Base-by-base conservation (phyloP, 2,113 vertebrate genomes). In the Lates calcarifer region DNA sequence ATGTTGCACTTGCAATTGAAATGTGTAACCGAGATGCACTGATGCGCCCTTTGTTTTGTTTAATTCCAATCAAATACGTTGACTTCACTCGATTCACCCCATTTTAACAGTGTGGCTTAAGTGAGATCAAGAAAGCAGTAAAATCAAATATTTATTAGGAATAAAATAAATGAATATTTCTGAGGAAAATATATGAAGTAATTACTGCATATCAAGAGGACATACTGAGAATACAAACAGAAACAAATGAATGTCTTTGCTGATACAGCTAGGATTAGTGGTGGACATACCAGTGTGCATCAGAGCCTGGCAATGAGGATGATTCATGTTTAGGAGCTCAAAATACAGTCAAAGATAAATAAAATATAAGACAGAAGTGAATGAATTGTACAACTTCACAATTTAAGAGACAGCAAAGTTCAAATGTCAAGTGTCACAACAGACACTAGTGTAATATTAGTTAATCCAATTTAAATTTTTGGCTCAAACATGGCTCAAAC, bases 1-100 rank as follows among this genome's bases (percentile, higher is more conserved):
- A 87, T 75, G 80, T 75, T 87, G 73, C 87, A 89, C 84, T 83
- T 79, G 35, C 79, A 87, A 51, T 71, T 80, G 77, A 84, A 84
- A 84, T 64, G 74, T 77, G 68, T 78, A 81, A 12, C 79, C 69
- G 31, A 62, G 35, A 62, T 64, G 73, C 76, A 81, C 22, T 18
- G 67, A 75, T 65, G 56, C 28, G 51, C 56, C 51, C 56, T 85
- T 65, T 83, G 65, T 74, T 71, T 62, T 60, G 26, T 39, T 73
- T 66, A 47, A 39, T 68, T 73, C 70, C n/a, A 62, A 74, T 45
- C 15, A 67, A 63, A 75, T 31, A 6, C 17, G 60, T 29, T 43
- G 5, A 28, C 17, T 79, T 81, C n/a, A 61, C 33, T 43, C 4
- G 17, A 6, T 79, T 81, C n/a, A 51, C 35, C 37, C 15, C 26